phyloP scores from a whole-genome alignment of 1,140 invertebrate species.

The Sipha flava region DNA sequence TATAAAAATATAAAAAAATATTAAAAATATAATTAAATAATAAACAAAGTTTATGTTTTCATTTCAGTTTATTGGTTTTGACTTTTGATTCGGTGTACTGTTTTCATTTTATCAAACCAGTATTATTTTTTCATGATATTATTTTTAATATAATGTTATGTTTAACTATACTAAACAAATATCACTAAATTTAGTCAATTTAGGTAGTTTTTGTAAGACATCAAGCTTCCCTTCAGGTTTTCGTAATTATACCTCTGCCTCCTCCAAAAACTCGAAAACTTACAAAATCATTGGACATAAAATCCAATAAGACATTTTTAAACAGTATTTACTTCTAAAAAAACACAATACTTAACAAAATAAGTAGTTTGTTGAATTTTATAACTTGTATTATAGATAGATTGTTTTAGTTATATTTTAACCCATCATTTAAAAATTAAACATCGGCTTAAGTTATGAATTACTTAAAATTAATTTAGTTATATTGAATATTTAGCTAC shows the following conservation, averaged over 20 bases:
- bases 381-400: not conserved
- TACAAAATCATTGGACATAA: not conserved
- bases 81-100: too few species aligned
- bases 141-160: not conserved
- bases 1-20: too few species aligned
- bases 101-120: too few species aligned
- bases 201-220: not conserved
- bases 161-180: not conserved
- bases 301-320: not conserved
- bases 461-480: not conserved
- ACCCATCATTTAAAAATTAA: not conserved
- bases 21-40: too few species aligned
- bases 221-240: not conserved
- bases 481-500: too few species aligned
- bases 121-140: not conserved
- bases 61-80: not conserved
- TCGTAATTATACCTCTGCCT: not conserved
- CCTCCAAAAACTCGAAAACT: not conserved
- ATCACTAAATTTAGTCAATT: not conserved
- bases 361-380: not conserved
- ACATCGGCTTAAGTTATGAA: not conserved
- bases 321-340: not conserved
- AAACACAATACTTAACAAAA: slow-evolving; percentile 6
- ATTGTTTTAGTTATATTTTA: not conserved
- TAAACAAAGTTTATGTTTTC: not conserved